These are phyloP conservation scores for Exephanes ischioxanthus DNA, from an alignment of 2,888 invertebrate genomes.

Conservation along the genomic window DNA sequence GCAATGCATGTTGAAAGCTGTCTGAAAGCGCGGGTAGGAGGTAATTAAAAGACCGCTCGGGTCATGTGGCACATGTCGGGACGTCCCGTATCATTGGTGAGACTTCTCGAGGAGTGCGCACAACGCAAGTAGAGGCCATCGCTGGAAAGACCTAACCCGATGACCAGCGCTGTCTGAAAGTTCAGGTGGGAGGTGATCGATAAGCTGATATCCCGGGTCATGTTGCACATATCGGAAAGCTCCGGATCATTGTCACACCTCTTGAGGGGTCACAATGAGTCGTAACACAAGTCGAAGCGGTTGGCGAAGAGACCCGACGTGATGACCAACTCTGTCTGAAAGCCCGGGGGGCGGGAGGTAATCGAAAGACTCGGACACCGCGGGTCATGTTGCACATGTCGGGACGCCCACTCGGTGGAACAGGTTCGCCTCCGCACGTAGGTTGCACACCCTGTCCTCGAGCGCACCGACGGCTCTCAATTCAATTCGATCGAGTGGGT, in stretches of 20 bases:
- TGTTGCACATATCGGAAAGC: not conserved
- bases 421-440: slow-evolving; percentile 19
- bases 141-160: not conserved
- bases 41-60: no score
- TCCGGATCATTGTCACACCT: not conserved
- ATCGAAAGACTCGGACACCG: not conserved
- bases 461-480: slow-evolving; percentile 74
- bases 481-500: slow-evolving; percentile 75
- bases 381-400: not conserved
- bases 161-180: not conserved
- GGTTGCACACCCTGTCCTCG: slow-evolving; percentile 22
- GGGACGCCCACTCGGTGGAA: slow-evolving; percentile 1
- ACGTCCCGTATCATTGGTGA: no score
- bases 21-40: no score
- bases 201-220: not conserved
- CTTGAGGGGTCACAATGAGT: no score
- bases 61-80: no score
- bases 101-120: no score
- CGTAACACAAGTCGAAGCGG: not conserved
- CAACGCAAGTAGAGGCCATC: not conserved
- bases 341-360: not conserved
- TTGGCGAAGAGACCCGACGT: not conserved
- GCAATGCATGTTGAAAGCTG: not conserved
- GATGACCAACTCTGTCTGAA: not conserved
- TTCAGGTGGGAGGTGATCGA: not conserved